Conservation (phyloP, 2,888 invertebrate genomes). For the Heliconius aoede region DNA sequence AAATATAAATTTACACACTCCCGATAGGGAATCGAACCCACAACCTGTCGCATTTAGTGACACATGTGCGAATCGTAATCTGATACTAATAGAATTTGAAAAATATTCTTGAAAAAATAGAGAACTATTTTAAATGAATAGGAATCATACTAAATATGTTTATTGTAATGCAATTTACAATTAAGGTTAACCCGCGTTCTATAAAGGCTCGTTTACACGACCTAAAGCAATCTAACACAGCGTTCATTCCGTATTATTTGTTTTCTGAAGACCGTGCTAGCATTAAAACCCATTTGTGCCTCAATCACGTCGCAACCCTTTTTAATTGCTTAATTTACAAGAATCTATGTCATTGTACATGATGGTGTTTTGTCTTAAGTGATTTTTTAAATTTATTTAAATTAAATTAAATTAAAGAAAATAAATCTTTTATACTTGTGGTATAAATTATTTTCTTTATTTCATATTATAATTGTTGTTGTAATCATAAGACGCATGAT, state of each 20-base stretch:
- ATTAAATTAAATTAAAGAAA: no score
- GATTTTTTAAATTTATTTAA: no score
- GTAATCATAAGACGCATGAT: no score
- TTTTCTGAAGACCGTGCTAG: conserved; percentile 43
- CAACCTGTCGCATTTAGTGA: no score
- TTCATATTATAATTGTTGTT: no score
- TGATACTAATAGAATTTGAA: no score
- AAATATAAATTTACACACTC: no score
- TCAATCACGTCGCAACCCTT: conserved; percentile 44
- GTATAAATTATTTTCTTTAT: no score
- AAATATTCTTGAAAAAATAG: no score
- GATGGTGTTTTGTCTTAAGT: no score
- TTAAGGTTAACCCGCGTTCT: conserved; percentile 38
- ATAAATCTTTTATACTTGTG: no score
- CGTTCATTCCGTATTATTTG: conserved; percentile 44
- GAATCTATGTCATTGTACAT: conserved; percentile 27
- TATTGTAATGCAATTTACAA: conserved; percentile 34
- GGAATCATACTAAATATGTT: not conserved
- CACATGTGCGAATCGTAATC: not conserved
- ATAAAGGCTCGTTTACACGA: conserved; percentile 41
- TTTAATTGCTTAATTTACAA: conserved; percentile 48
- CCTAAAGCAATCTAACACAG: conserved; percentile 41
- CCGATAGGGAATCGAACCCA: no score
- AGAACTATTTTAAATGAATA: not conserved
- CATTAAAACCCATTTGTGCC: conserved; percentile 46